Evolutionary conservation across 2,888 invertebrate genomes (phyloP).

Genomic region (Seladonia tumulorum): DNA sequence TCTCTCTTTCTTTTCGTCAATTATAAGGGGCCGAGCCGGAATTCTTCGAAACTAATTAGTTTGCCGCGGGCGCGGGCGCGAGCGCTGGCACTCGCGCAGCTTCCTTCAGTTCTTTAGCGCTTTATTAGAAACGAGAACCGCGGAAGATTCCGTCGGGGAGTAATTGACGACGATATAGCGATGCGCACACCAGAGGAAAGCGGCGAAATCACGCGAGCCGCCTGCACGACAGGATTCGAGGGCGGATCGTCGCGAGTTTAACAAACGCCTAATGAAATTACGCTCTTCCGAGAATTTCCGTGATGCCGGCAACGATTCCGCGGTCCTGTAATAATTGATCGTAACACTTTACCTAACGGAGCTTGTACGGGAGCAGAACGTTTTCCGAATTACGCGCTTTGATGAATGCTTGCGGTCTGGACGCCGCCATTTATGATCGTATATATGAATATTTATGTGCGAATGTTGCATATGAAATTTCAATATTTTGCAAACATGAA

Average conservation of each 20-base stretch:
- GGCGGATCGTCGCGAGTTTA: slow-evolving; percentile 12
- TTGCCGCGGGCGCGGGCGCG: slow-evolving; percentile 6
- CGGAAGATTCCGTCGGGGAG: slow-evolving; percentile 24
- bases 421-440: neutral
- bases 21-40: slow-evolving; percentile 24
- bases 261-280: slow-evolving; percentile 59
- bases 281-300: slow-evolving; percentile 53
- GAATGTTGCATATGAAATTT: neutral
- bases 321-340: slow-evolving; percentile 6
- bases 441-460: neutral
- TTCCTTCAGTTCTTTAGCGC: slow-evolving; percentile 6
- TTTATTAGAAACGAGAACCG: slow-evolving; percentile 24
- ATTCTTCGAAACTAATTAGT: slow-evolving; percentile 50
- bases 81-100: neutral
- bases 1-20: slow-evolving; percentile 17
- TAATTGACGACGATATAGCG: slow-evolving; percentile 35
- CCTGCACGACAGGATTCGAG: slow-evolving; percentile 25
- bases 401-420: neutral
- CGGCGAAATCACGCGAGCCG: neutral
- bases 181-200: neutral
- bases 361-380: neutral
- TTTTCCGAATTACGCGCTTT: neutral
- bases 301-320: slow-evolving; percentile 4
- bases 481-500: neutral
- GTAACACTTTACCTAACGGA: neutral